Evolutionary conservation across 2,888 invertebrate species (phyloP).

Genomic region (Hemithea aestivaria): DNA sequence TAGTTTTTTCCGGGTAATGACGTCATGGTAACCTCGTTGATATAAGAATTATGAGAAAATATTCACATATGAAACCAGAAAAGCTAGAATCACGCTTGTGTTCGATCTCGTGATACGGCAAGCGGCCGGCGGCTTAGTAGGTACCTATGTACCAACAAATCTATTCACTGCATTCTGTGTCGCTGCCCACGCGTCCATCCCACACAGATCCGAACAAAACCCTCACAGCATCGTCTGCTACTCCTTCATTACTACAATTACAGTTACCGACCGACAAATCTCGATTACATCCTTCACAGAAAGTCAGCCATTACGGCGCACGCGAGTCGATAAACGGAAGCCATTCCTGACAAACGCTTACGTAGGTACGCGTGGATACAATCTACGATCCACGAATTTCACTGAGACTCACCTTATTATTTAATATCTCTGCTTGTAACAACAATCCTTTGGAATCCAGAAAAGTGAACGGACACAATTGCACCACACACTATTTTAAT

Average conservation of each 20-base stretch:
- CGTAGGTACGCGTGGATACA: constrained; percentile 43
- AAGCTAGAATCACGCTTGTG: not conserved
- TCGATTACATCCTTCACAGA: constrained; percentile 43
- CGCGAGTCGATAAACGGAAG: constrained; percentile 76
- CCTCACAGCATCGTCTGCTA: constrained; percentile 35
- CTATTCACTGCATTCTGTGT: constrained; percentile 47
- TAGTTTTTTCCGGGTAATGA: too few relatives aligned
- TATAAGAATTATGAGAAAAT: too few relatives aligned
- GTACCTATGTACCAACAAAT: constrained; percentile 26
- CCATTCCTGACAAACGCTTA: constrained; percentile 63
- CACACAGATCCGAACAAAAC: constrained; percentile 48
- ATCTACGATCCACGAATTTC: constrained; percentile 14
- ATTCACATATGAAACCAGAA: too few relatives aligned
- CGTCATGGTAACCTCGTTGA: too few relatives aligned
- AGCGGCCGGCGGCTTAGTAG: constrained; percentile 30
- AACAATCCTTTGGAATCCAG: constrained; percentile 73
- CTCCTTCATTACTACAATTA: constrained; percentile 25
- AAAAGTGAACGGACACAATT: constrained; percentile 58
- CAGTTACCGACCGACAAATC: constrained; percentile 28
- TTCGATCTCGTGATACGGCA: constrained; percentile 14
- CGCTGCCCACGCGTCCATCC: constrained; percentile 50
- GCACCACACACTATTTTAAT: constrained; percentile 67
- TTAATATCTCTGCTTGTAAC: constrained; percentile 50
- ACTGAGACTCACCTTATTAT: constrained; percentile 55
- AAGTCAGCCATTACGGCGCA: constrained; percentile 77